These are phyloP conservation scores for Tribolium madens DNA, from an alignment of 1,140 invertebrate species.

Conservation along the genomic window DNA sequence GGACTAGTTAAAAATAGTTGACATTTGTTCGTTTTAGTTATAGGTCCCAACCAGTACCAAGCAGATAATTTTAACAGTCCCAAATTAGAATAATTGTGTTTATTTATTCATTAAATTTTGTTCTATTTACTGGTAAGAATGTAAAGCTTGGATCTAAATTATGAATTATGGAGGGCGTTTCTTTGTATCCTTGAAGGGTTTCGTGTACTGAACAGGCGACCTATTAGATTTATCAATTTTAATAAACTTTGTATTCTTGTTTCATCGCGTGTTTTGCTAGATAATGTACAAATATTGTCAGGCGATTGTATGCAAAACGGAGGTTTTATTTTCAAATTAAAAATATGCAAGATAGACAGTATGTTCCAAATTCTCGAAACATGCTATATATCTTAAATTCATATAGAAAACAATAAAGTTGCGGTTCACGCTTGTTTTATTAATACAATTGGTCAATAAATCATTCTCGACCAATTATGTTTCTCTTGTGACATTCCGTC, in stretches of 20 bases:
- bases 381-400: neutral
- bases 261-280: constrained; percentile 6
- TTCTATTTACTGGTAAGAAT: constrained; percentile 30
- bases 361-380: too few relatives aligned
- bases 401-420: neutral
- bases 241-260: constrained; percentile 9
- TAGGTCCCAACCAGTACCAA: constrained; percentile 34
- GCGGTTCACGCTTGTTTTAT: neutral
- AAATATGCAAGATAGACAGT: too few relatives aligned
- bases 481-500: neutral
- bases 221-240: constrained; percentile 30
- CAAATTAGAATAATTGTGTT: constrained; percentile 28
- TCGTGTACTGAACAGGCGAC: constrained; percentile 23
- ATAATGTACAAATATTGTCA: neutral
- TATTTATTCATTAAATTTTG: constrained; percentile 37
- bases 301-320: neutral
- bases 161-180: constrained; percentile 18
- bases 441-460: constrained; percentile 1
- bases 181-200: constrained; percentile 27
- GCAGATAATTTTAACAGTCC: constrained; percentile 7
- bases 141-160: constrained; percentile 21
- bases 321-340: too few relatives aligned
- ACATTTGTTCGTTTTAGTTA: constrained; percentile 6
- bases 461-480: neutral
- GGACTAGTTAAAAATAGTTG: constrained; percentile 31